Base-by-base conservation (phyloP, 1,140 invertebrate genomes). In the Propsilocerus akamusi region DNA sequence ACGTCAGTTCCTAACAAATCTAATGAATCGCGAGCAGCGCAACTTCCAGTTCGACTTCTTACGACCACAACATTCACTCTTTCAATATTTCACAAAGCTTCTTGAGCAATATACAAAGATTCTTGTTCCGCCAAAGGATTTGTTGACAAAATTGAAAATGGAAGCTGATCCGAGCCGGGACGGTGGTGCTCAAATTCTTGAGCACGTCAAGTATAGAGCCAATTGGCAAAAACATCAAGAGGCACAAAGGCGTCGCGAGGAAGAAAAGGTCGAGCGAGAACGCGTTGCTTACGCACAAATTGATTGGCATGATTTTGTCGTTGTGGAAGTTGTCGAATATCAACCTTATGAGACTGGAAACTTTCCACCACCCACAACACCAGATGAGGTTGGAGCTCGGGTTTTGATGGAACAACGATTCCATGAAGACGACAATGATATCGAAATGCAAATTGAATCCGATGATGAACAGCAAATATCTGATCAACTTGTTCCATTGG, bases 271-370 rank as follows among this genome's bases (percentile, higher is more conserved):
- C 14, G 96, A 99, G 66, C 78, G 86, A 30, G 97, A 99, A 68
- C 76, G 94, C 68, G 79, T 97, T 26, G 92, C 94, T 0, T 98
- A 98, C 65, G 90, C 92, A 3, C 89, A 94, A 59, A 97, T 99
- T 55, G 97, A 99, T 65, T 99, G 97, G 97, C 97, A 99, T 63
- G 95, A 99, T 69, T 99, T 99, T 72, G 95, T 99, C 2, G 94
- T 99, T 0, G 97, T 99, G 0, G 96, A 99, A 68, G 99, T 95
- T 0, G 95, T 99, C 0, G 97, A 99, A 66, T 99, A 98, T 67
- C 91, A 97, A 56, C 86, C 89, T 1, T 91, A 90, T 59, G 96
- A 99, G 69, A 80, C 84, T 10, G 93, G 94, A 23, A 88, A 88
- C 63, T 94, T 96, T 59, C 95, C 93, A 17, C 89, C 94, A 6